Evolutionary conservation across 2,888 invertebrate species (phyloP).

Genomic region (Empis livida): DNA sequence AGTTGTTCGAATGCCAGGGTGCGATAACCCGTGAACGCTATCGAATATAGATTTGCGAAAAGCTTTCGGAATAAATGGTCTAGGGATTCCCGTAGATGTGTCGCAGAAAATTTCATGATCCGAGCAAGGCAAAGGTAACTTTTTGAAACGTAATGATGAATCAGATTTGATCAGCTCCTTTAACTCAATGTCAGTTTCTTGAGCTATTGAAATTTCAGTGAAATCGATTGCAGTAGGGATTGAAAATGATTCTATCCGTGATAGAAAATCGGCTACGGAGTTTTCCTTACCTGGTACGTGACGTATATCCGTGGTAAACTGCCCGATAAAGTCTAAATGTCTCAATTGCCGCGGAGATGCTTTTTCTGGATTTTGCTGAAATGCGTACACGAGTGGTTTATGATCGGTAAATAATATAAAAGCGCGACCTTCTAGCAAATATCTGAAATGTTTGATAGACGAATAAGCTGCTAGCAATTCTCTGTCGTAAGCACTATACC

Average conservation of each 20-base stretch:
- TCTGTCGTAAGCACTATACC: constrained; percentile 4
- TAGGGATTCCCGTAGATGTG: neutral
- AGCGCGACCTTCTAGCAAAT: neutral
- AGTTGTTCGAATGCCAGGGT: constrained; percentile 13
- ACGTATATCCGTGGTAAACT: constrained; percentile 8
- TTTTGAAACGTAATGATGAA: neutral
- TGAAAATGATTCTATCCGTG: constrained; percentile 5
- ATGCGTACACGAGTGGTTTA: constrained; percentile 2
- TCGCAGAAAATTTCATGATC: constrained; percentile 1
- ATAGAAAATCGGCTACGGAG: constrained; percentile 5
- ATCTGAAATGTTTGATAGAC: constrained; percentile 2
- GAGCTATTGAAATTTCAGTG: constrained; percentile 2
- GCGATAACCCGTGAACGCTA: constrained; percentile 10
- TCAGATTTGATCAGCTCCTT: neutral
- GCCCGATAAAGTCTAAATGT: constrained; percentile 6
- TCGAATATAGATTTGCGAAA: constrained; percentile 4
- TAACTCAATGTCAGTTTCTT: neutral
- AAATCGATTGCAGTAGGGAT: neutral
- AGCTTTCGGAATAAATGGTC: neutral
- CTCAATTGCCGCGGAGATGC: constrained; percentile 3
- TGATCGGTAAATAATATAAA: constrained; percentile 2
- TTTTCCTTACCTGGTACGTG: constrained; percentile 7
- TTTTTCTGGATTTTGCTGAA: constrained; percentile 1
- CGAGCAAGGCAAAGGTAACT: neutral
- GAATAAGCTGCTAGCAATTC: constrained; percentile 3